Evolutionary conservation across 2,888 invertebrate species (phyloP), one percentile per base, ranked within the genome.

Genomic region (Volucella bombylans): DNA sequence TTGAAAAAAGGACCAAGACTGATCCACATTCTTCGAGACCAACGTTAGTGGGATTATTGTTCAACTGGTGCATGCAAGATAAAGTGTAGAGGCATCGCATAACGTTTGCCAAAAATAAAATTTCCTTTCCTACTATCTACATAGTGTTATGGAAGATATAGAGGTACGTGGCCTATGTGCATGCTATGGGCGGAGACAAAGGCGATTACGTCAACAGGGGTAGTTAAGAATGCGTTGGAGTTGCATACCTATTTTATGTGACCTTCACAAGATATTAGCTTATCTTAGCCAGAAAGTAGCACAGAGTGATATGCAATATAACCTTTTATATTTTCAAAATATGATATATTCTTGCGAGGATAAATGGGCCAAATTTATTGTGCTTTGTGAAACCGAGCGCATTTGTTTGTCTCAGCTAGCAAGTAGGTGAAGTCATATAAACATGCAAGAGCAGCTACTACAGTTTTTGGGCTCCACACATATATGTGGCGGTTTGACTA

Each of bases 1-100:
- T 47, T 11, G 59, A 9, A 65, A 79, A 62, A 79, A 65, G 72
- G 72, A 79, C 64, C 52, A 52, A 65, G 43, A 52, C 57, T 39
- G 52, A 18, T 65, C 65, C 65, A 72, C 59, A 61, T 65, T 79
- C 71, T 54, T 59, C 15, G 31, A 50, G 52, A 52, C 15, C 49
- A 78, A 69, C 69, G 78, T 64, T 78, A 61, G 59, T 67, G 12
- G 79, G 72, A 79, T 79, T 72, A 79, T 72, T 79, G 72, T 72
- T 79, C 79, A 79, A 79, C 77, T 77, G 82, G 71, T 77, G 72
- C 77, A 82, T 73, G 78, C 38, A 79, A 74, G 82, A 73, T 78
- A 79, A 82, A 82, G 69, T 69, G 78, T 78, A 78, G 73, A 52
- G 52, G 69, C 82, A 79, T 73, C 68, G 49, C 64, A 69, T 54